Base-by-base conservation (phyloP, 2,888 invertebrate genomes). In the Drosophila borealis region DNA sequence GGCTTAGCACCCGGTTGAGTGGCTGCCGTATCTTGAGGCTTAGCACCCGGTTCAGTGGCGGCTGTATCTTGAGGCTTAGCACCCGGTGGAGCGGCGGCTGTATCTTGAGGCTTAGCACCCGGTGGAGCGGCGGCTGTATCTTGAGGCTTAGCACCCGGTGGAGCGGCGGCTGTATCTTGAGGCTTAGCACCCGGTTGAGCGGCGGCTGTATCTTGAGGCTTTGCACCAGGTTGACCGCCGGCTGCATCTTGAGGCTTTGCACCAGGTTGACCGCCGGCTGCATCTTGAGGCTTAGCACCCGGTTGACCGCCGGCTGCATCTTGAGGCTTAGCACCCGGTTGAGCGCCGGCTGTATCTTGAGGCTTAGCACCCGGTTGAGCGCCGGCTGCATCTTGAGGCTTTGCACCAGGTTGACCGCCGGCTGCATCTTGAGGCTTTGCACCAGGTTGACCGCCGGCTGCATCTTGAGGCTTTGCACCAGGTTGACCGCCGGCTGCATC, bases 291-390 rank as follows among this genome's bases (percentile, higher is more conserved):
- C 1, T 41, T 14, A 25, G 37, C 44, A 2, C 19, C 56, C 11
- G 71, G 49, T 45, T 36, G n/a, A 1, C 39, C 64, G 4, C 36
- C 21, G 4, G 5, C 34, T 37, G 37, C 11, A 21, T 13, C 60
- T 50, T 4, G 25, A 0, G 39, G 19, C 11, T 50, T 46, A 0
- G 37, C 37, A 13, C 10, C 25, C 41, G 13, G 17, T 5, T 21
- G 45, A 4, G 9, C 42, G 29, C 39, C 51, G 1, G 19, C 44
- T 45, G 34, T 2, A n/a, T 36, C 37, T 3, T 56, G 19, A 6
- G 60, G 46, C n/a, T 41, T 8, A 2, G 13, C 19, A 19, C 49
- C 54, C 29, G 39, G 13, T 11, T 34, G 14, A 11, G 33, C 33
- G 11, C 1, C 21, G 13, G 25, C 49, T 10, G 55, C 13, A 33